These are phyloP conservation scores for Drosophila hamatofila DNA, from an alignment of 2,888 invertebrate genomes.

Conservation along the genomic window DNA sequence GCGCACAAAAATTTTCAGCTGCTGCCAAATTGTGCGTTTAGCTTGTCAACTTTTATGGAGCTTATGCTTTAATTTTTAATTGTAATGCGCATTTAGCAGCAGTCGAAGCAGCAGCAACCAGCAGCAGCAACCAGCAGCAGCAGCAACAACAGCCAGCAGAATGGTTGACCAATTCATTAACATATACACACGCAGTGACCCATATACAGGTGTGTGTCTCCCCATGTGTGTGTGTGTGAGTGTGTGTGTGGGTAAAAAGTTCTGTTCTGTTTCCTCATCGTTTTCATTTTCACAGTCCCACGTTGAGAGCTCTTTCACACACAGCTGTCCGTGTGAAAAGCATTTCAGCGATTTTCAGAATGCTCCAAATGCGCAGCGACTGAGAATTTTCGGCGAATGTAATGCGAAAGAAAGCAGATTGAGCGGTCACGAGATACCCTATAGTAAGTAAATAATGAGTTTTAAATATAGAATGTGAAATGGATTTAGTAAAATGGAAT, in stretches of 20 bases:
- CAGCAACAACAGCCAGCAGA: conserved; percentile 23
- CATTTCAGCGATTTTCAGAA: conserved; percentile 71
- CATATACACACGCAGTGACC: conserved; percentile 40
- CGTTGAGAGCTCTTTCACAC: conserved; percentile 73
- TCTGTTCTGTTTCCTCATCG: conserved; percentile 28
- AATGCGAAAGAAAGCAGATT: conserved; percentile 28
- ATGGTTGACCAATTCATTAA: conserved; percentile 67
- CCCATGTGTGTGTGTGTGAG: neutral
- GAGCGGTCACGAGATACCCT: conserved; percentile 10
- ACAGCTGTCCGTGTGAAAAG: conserved; percentile 80
- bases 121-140: conserved; percentile 19
- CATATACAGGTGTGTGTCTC: conserved; percentile 23
- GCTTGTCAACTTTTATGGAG: conserved; percentile 61
- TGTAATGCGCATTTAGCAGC: conserved; percentile 57
- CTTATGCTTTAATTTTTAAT: conserved; percentile 62
- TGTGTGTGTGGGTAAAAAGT: conserved; percentile 14
- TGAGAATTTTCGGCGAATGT: conserved; percentile 71
- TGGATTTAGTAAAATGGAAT: neutral
- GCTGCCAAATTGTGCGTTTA: conserved; percentile 57
- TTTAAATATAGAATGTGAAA: neutral
- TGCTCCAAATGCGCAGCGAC: conserved; percentile 55
- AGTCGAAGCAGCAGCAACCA: conserved; percentile 27
- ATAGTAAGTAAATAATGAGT: neutral
- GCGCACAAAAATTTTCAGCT: conserved; percentile 55
- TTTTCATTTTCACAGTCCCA: conserved; percentile 68